Evolutionary conservation across 1,140 invertebrate genomes (phyloP).

Genomic region (Centruroides sculpturatus): DNA sequence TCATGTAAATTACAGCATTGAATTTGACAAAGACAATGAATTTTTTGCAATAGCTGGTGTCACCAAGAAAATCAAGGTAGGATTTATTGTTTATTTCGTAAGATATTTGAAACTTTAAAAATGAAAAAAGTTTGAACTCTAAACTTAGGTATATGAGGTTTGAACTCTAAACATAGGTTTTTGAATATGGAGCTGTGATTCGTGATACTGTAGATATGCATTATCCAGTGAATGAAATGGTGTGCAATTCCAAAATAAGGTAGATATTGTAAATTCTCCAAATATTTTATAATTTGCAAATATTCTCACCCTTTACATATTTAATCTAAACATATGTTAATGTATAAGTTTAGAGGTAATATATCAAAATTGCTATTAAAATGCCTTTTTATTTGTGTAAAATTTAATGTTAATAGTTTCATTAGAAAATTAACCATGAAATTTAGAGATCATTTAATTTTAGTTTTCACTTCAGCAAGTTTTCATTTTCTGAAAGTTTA

Average conservation of each 20-base stretch:
- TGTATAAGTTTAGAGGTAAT: no score
- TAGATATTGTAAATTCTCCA: conserved; percentile 10
- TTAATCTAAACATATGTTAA: background rate
- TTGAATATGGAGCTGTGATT: conserved; percentile 76
- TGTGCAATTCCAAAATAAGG: conserved; percentile 80
- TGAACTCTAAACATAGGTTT: conserved; percentile 25
- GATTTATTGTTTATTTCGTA: conserved; percentile 4
- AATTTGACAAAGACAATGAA: conserved; percentile 94
- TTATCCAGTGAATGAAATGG: conserved; percentile 83
- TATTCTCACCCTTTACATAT: background rate
- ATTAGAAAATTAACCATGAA: no score
- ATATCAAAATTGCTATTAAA: no score
- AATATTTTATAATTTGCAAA: background rate
- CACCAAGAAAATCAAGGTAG: conserved; percentile 86
- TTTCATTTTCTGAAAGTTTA: no score
- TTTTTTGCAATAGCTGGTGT: conserved; percentile 94
- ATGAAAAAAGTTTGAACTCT: conserved; percentile 1
- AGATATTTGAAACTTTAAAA: background rate
- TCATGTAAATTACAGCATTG: conserved; percentile 47
- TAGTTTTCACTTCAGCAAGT: no score
- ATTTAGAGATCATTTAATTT: no score
- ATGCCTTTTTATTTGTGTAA: no score
- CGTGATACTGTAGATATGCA: conserved; percentile 73
- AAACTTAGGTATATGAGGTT: conserved; percentile 5
- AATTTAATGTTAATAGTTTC: no score